These are phyloP conservation scores for Microcebus tavaratra DNA, from an alignment of 2,113 vertebrate genomes.

Conservation along the genomic window DNA sequence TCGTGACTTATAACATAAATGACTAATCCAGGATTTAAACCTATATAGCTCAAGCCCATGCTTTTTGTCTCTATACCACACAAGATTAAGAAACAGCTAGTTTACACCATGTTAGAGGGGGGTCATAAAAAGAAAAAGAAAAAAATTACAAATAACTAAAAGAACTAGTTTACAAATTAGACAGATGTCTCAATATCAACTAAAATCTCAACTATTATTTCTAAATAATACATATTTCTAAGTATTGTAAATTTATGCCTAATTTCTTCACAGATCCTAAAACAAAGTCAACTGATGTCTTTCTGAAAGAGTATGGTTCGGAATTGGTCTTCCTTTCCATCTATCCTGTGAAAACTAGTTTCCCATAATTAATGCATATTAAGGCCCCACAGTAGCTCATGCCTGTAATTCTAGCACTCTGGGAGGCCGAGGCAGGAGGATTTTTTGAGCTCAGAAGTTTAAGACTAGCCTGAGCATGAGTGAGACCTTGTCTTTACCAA, in stretches of 20 bases:
- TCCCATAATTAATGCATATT: neutral
- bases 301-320: neutral
- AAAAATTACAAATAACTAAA: neutral
- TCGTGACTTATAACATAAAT: neutral
- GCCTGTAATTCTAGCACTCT: no score
- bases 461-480: no score
- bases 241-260: neutral
- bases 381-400: neutral
- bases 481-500: no score
- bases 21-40: neutral
- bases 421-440: no score
- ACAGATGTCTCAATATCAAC: neutral
- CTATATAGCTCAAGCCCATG: neutral
- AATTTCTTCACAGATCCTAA: neutral
- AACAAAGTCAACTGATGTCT: neutral
- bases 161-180: neutral
- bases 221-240: neutral
- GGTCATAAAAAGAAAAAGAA: no score
- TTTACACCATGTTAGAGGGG: neutral
- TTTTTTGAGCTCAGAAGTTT: no score
- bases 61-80: neutral
- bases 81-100: neutral
- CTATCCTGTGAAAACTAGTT: neutral
- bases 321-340: neutral
- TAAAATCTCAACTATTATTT: constrained; percentile 18